Conservation (phyloP, 1,140 invertebrate genomes). For the Tetragonula clypearis region DNA sequence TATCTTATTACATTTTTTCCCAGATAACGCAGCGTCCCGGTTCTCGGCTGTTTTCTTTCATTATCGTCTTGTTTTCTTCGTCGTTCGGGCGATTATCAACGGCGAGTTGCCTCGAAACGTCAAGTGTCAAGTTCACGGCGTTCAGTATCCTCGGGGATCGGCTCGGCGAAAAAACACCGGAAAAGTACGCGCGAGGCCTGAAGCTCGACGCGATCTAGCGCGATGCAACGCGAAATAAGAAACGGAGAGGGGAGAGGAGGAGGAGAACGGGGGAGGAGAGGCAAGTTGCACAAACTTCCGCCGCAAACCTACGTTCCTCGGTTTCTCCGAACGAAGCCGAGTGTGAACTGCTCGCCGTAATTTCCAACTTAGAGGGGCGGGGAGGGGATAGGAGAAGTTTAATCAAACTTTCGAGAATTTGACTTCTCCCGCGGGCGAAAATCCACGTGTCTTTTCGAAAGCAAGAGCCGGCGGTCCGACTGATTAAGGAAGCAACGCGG, state of each 20-base stretch:
- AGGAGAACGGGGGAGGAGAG: too few relatives aligned
- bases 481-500: not conserved
- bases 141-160: too few relatives aligned
- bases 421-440: not conserved
- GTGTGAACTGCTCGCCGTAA: not conserved
- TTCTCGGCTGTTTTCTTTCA: not conserved
- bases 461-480: not conserved
- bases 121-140: slow-evolving; percentile 16
- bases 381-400: not conserved
- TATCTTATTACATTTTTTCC: too few relatives aligned
- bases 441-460: not conserved
- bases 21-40: not conserved
- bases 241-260: not conserved
- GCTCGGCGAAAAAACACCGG: not conserved
- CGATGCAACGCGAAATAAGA: not conserved
- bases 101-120: not conserved
- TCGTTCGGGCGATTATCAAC: not conserved
- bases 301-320: not conserved
- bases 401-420: slow-evolving; percentile 19
- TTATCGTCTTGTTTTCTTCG: slow-evolving; percentile 11
- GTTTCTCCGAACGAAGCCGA: not conserved
- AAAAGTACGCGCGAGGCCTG: not conserved
- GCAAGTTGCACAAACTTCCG: not conserved
- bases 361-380: not conserved
- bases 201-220: not conserved